phyloP scores from a whole-genome alignment of 2,888 invertebrate genomes.

The Chrysomela aeneicollis region DNA sequence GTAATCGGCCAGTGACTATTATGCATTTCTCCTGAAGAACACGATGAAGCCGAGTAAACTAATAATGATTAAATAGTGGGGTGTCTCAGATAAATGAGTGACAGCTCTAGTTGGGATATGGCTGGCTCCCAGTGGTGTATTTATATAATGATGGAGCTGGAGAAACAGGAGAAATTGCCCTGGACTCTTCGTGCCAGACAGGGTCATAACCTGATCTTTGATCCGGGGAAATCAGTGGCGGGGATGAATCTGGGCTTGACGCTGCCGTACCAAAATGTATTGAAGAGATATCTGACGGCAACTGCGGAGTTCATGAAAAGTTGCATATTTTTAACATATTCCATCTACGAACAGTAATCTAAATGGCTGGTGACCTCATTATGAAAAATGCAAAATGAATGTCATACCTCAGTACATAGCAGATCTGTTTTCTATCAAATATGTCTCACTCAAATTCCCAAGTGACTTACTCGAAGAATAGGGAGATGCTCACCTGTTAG shows the following conservation, averaged over 20 bases:
- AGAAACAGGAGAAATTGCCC: conserved; percentile 33
- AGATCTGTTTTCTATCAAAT: no score
- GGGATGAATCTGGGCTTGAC: neutral
- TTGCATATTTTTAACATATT: no score
- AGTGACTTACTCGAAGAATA: no score
- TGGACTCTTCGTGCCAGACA: conserved; percentile 33
- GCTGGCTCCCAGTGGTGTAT: conserved; percentile 60
- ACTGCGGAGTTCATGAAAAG: no score
- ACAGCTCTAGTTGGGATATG: conserved; percentile 55
- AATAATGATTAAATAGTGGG: conserved; percentile 61
- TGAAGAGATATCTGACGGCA: no score
- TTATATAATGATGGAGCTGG: conserved; percentile 60
- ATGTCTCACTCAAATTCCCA: no score
- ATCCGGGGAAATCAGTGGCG: conserved; percentile 23
- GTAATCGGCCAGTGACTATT: conserved; percentile 50
- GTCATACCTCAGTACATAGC: no score
- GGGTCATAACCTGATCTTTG: conserved; percentile 60
- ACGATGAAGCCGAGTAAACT: conserved; percentile 37
- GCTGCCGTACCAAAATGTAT: no score
- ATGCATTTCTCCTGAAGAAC: conserved; percentile 47
- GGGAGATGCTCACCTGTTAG: no score
- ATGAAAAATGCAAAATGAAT: no score
- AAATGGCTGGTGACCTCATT: no score
- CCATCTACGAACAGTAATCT: no score
- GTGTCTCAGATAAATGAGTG: conserved; percentile 62